Evolutionary conservation across 92 coral and sea anemone genomes (phyloP), one percentile per base, ranked within the genome.

Genomic region (Porites evermanni): DNA sequence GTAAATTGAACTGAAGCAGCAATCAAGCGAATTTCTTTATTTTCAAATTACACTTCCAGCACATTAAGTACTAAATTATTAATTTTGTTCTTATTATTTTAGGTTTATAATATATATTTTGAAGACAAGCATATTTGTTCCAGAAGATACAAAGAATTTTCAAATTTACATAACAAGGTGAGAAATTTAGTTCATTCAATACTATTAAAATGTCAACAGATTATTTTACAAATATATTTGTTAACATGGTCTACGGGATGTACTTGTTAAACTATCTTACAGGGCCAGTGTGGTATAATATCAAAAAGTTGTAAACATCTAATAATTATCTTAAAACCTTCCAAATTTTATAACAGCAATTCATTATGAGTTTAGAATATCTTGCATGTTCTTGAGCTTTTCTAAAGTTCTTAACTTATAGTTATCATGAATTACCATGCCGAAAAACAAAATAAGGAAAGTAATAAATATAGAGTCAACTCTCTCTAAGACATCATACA

Each of bases 131-230:
- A 93, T 61, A 79, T 92, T 58, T 95, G 99, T 70, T 97, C 98
- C 52, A 95, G 96, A 67, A 91, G 99, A 70, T 97, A 97, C 86
- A 97, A 91, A 86, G 99, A 95, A 78, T 95, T 97, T 90, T 86
- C 98, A 44, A 95, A 90, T 70, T 65, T 97, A 19, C 95, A 97
- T 75, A 95, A 79, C 74, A 89, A 89, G 85, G 99, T 97, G 75
- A 84, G 84, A 56, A 56, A 56, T 10, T 3, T 4, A 38, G 47
- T 38, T 38, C 2, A 4, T 38, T 29, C 2, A 38, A 4, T 38
- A 38, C 47, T 38, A 38, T 38, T 38, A 38, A 38, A 38, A 38
- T 0, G 47, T 38, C 47, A 38, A 38, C 47, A 38, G 47, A 38
- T 38, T 38, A 38, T 38, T 38, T 38, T 38, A 38, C 47, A 4